Conservation (phyloP, 2,797 vertebrate species). For the Darevskia nairensis region DNA sequence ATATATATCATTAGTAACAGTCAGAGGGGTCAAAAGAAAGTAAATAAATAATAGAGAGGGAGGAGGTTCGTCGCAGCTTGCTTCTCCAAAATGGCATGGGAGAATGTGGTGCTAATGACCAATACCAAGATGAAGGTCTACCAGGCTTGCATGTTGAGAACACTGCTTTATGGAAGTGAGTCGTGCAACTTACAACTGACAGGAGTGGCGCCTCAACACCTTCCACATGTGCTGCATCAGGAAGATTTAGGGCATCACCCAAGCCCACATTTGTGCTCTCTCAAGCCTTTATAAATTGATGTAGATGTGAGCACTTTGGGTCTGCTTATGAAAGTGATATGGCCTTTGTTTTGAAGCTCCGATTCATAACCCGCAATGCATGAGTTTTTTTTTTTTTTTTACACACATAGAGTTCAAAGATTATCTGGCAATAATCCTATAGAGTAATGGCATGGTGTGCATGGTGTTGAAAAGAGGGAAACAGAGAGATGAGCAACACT, state of each 20-base stretch:
- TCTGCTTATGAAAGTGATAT: not conserved
- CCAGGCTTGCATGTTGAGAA: too few species aligned
- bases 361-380: not conserved
- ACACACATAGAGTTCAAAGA: not conserved
- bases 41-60: too few species aligned
- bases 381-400: not conserved
- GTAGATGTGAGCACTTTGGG: not conserved
- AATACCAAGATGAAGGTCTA: too few species aligned
- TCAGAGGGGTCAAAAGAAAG: too few species aligned
- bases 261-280: too few species aligned
- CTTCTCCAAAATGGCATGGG: too few species aligned
- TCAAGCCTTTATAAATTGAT: not conserved
- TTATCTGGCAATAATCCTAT: slow-evolving; percentile 1
- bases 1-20: too few species aligned
- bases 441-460: not conserved
- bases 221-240: not conserved
- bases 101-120: too few species aligned
- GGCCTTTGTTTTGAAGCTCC: not conserved
- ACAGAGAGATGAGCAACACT: slow-evolving; percentile 20
- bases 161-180: too few species aligned
- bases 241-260: not conserved
- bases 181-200: too few species aligned
- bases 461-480: not conserved
- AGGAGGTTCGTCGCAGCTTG: too few species aligned
- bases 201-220: not conserved